Evolutionary conservation across 64 coral and sea anemone species (phyloP), one percentile per base, ranked within the genome.

Genomic region (Dendronephthya gigantea): DNA sequence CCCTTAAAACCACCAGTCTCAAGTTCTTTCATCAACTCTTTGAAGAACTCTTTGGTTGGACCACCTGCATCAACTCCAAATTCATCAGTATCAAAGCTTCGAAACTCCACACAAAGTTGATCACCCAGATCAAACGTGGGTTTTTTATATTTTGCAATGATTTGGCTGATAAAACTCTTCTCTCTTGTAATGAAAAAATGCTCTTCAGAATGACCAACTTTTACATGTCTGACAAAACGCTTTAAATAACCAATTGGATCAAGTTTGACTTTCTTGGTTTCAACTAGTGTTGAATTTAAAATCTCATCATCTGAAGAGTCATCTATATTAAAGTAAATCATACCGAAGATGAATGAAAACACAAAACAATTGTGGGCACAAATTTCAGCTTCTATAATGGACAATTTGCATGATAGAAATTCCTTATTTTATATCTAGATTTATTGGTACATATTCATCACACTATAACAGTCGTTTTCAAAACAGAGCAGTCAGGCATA

Each of bases 111-210:
- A 36, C 15, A 79, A 34, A 79, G 4, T 17, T 79, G 11, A 29
- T 33, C 72, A 79, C 72, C 28, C 30, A 79, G 27, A 79, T 79
- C 72, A 79, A 79, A 79, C 36, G 72, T 34, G 25, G 72, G 29
- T 17, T 79, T 79, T 29, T 79, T 79, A 39, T 79, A 79, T 79
- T 79, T 79, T 30, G 2, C 72, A 79, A 79, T 12, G 15, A 79
- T 29, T 79, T 79, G 27, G 36, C 72, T 79, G 36, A 79, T 33
- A 79, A 79, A 79, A 79, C 72, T 35, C 36, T 17, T 79, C 72
- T 79, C 72, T 34, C 72, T 79, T 16, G 72, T 13, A 28, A 79
- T 79, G 17, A 79, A 79, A 34, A 79, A 79, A 29, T 79, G 36
- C 36, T 79, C 72, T 16, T 30, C 72, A 33, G 72, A 79, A 12